A percentile compares a stretch with the other conserved stretches of the same genome.
Conservation (phyloP, 2,888 invertebrate species). For the Lasius fuliginosus region DNA sequence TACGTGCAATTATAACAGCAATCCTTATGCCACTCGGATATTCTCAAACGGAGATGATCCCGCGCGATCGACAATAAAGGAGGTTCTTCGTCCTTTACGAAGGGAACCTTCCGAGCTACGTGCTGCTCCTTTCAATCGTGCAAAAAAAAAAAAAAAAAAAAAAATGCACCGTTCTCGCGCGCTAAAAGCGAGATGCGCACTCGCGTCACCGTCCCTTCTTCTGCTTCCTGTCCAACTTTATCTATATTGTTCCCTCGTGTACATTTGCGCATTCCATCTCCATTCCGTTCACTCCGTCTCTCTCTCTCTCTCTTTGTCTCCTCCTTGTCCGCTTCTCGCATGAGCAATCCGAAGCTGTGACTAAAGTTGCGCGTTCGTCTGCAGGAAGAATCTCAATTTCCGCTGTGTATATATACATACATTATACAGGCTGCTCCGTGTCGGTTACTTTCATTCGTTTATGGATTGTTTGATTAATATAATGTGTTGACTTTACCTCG, state of each 20-base stretch:
- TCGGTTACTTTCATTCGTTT: not conserved
- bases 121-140: not conserved
- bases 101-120: not conserved
- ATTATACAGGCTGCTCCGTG: not conserved
- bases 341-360: constrained; percentile 15
- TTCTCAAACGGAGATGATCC: constrained; percentile 14
- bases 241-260: constrained; percentile 41
- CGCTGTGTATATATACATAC: not conserved
- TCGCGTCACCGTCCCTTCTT: constrained; percentile 12
- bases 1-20: not conserved
- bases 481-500: not conserved
- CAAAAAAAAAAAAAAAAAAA: not conserved
- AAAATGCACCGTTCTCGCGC: constrained; percentile 11
- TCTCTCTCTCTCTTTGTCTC: constrained; percentile 40
- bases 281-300: constrained; percentile 14
- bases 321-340: constrained; percentile 39
- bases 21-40: not conserved
- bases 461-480: not conserved
- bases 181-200: constrained; percentile 11
- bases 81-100: not conserved
- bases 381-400: constrained; percentile 34
- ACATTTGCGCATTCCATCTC: constrained; percentile 36
- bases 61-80: constrained; percentile 3
- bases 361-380: constrained; percentile 14
- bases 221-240: constrained; percentile 36